Evolutionary conservation across 2,888 invertebrate species (phyloP), one percentile per base, ranked within the genome.

Genomic region (Monoplex corrugatus): DNA sequence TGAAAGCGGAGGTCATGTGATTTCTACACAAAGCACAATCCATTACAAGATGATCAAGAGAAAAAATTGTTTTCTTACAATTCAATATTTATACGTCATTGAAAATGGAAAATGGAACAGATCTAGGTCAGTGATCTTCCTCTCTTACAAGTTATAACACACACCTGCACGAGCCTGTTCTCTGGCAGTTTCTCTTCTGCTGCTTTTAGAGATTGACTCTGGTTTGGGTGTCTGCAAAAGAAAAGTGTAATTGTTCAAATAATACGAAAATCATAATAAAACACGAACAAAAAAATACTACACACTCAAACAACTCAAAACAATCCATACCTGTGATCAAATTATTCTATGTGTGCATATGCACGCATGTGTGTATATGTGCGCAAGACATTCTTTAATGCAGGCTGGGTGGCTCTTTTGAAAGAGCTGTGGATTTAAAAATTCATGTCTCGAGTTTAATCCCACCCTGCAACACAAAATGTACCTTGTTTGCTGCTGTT

Each of bases 111-210:
- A 50, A 50, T 50, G 50, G 0, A 50, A 50, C 63, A 68, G 28
- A 68, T 6, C 63, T 23, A 68, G 28, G n/a, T n/a, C n/a, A n/a
- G n/a, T 50, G 19, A 50, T 50, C 13, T 50, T 19, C 50, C 10
- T 50, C 50, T 13, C 13, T 19, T 50, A 13, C 50, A 50, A 50
- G 50, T 32, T 32, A 72, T 72, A 10, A 13, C 28, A 38, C 57
- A 6, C 91, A 94, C 94, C 94, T 90, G 91, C 91, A 89, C 93
- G 92, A 2, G 92, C 93, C 86, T 91, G 93, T 16, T 92, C 93
- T 68, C 91, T 89, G 38, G 92, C 91, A 3, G 91, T 91, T 72
- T 92, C 92, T 50, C 90, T 90, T 78, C 91, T 92, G 72, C 91
- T 89, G 35, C 44, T 44, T 28, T 80, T 86, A 38, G 84, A 45